Base-by-base conservation (phyloP, 2,113 vertebrate species). In the Rhinichthys klamathensis region DNA sequence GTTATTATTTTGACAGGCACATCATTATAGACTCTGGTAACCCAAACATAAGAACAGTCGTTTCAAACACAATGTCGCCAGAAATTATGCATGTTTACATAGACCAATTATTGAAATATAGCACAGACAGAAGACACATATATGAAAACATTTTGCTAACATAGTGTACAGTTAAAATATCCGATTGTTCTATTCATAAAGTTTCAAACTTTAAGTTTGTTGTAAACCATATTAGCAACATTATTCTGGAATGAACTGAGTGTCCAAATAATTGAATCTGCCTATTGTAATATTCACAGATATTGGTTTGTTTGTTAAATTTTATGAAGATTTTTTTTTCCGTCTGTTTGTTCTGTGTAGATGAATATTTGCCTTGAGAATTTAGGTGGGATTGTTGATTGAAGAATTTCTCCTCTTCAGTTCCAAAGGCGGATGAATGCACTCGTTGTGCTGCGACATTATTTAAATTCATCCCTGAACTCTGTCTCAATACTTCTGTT, bases 351-450 rank as follows among this genome's bases (percentile, higher is more conserved):
- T 27, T 54, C 27, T 80, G 67, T 38, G 49, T 41, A 12, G 21
- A 35, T 70, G 32, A 23, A 11, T 38, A 23, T 69, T 69, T 82
- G 9, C 32, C 77, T 49, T 1, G 23, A 25, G 41, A 51, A 32
- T 81, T 9, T 35, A 51, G 25, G 15, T 56, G 15, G 8, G 27
- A 54, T 32, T 35, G n/a, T 23, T 75, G 60, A 30, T 3, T 25
- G 16, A 87, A 44, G 9, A 82, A 77, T 54, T 70, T 18, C 46
- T 74, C 13, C 30, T 8, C 27, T 41, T 18, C 32, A 25, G 25
- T 21, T 38, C 70, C 46, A 74, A 8, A 12, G 10, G 10, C 27
- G 13, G 67, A 77, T 79, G 87, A 86, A 86, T 86, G 87, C 18
- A 21, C 27, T 82, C 13, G 58, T 77, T 84, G 87, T 83, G 27